These are phyloP conservation scores for Agonopterix heracliana DNA, from an alignment of 2,888 invertebrate species.

Conservation along the genomic window DNA sequence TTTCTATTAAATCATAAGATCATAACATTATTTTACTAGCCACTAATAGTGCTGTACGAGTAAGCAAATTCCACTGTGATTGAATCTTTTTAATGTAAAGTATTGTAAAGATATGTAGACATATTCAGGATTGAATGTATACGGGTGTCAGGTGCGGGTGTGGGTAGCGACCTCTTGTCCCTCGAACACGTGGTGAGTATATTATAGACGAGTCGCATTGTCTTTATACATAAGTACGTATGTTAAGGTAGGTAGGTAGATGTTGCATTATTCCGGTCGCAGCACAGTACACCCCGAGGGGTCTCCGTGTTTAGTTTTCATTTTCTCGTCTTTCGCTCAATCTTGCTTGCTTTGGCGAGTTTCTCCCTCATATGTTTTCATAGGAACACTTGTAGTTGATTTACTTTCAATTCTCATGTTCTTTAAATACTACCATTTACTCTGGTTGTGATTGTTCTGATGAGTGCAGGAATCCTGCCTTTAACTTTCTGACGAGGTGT, in stretches of 20 bases:
- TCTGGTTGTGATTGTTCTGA: no score
- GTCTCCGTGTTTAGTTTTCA: slow-evolving; percentile 39
- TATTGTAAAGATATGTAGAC: no score
- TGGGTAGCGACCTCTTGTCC: slow-evolving; percentile 32
- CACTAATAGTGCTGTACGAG: no score
- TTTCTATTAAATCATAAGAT: no score
- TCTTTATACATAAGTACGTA: slow-evolving; percentile 5
- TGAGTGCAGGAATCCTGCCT: no score
- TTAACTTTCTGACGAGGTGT: no score
- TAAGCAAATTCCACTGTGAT: no score
- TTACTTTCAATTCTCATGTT: no score
- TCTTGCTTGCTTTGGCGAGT: slow-evolving; percentile 18
- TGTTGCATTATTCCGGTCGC: slow-evolving; percentile 4
- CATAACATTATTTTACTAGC: no score
- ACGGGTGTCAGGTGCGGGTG: slow-evolving; percentile 24
- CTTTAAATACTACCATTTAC: no score
- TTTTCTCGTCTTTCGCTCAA: slow-evolving; percentile 29
- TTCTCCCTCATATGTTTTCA: background rate
- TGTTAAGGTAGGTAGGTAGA: background rate
- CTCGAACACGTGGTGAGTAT: slow-evolving; percentile 32
- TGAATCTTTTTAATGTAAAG: no score
- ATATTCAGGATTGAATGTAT: background rate
- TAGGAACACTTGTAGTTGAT: no score
- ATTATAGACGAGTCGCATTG: slow-evolving; percentile 6
- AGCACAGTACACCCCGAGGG: slow-evolving; percentile 11